These are phyloP conservation scores for Campoplex nolae DNA, from an alignment of 2,888 invertebrate species.

Conservation along the genomic window DNA sequence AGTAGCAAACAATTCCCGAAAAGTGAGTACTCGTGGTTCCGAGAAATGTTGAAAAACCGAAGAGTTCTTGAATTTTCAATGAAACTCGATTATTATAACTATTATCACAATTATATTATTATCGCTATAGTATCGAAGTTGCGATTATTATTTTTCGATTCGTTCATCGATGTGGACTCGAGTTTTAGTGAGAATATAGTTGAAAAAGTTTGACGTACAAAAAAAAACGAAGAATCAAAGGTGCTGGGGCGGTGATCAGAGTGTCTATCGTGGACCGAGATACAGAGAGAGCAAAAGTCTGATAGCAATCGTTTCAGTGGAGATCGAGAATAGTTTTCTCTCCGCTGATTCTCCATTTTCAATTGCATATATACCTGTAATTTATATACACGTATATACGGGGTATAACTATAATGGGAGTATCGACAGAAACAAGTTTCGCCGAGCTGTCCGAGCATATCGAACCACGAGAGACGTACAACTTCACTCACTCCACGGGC, in stretches of 20 bases:
- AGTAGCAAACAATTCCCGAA: too few relatives aligned
- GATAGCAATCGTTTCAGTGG: slow-evolving; percentile 30
- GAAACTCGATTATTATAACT: background rate
- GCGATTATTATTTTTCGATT: background rate
- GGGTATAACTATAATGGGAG: slow-evolving; percentile 1
- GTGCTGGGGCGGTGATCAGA: slow-evolving; percentile 10
- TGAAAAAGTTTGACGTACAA: slow-evolving; percentile 2
- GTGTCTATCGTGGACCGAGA: background rate
- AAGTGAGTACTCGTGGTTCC: too few relatives aligned
- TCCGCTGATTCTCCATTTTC: slow-evolving; percentile 48
- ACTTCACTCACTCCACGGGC: slow-evolving; percentile 45
- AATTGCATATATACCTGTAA: background rate
- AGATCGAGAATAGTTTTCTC: slow-evolving; percentile 62
- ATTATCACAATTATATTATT: background rate
- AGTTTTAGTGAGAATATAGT: background rate
- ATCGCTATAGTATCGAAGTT: background rate
- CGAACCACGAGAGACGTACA: slow-evolving; percentile 52
- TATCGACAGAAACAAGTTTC: slow-evolving; percentile 57
- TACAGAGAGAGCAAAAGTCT: background rate
- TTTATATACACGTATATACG: slow-evolving; percentile 29
- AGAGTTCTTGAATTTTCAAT: too few relatives aligned
- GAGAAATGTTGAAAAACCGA: too few relatives aligned
- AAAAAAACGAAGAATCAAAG: background rate
- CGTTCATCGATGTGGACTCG: background rate
- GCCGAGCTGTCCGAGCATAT: slow-evolving; percentile 54